Evolutionary conservation across 1,140 invertebrate genomes (phyloP).

Genomic region (Tetramorium simillimum): DNA sequence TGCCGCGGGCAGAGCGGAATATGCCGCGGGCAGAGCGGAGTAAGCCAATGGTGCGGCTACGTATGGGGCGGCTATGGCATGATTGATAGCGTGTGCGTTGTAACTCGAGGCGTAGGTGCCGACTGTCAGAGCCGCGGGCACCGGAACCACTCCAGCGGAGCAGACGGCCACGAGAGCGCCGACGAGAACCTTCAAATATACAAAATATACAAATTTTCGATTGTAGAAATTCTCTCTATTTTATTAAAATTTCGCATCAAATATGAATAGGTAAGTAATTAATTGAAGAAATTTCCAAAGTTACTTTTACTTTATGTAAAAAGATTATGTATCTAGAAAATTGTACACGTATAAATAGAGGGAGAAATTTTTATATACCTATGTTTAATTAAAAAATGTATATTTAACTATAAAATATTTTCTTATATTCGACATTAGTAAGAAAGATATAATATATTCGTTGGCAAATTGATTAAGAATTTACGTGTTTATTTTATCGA

Average conservation of each 20-base stretch:
- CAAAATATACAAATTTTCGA: not conserved
- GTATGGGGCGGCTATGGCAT: constrained; percentile 87
- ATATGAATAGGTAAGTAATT: too few species aligned
- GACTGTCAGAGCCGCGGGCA: constrained; percentile 86
- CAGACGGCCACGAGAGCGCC: constrained; percentile 82
- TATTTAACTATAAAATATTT: not conserved
- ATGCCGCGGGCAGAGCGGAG: too few species aligned
- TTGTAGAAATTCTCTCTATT: not conserved
- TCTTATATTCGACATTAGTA: not conserved
- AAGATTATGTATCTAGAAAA: not conserved
- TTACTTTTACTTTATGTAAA: not conserved
- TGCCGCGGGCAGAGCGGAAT: constrained; percentile 68
- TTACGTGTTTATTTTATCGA: not conserved
- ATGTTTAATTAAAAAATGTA: not conserved
- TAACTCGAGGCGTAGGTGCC: constrained; percentile 88
- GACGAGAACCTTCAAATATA: constrained; percentile 83
- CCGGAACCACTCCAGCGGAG: constrained; percentile 76
- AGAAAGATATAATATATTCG: not conserved
- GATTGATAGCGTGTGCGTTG: constrained; percentile 88
- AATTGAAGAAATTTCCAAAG: too few species aligned
- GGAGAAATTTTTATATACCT: too few species aligned
- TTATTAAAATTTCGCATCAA: too few species aligned
- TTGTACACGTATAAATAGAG: too few species aligned
- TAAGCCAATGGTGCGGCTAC: constrained; percentile 77
- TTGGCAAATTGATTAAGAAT: not conserved